phyloP scores from a whole-genome alignment of 2,888 invertebrate species.

The Drosophila niveifrons region DNA sequence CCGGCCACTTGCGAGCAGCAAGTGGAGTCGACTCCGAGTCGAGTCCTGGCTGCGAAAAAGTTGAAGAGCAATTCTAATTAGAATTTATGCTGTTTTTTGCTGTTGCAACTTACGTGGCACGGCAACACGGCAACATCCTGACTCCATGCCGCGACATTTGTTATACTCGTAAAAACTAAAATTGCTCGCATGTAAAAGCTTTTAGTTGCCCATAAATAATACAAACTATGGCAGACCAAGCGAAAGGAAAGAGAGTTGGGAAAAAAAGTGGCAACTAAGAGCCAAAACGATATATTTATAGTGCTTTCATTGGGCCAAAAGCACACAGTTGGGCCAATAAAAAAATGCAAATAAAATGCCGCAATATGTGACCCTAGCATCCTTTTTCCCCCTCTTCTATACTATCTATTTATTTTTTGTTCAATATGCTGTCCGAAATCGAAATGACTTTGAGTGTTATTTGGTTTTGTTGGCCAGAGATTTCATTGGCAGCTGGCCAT shows the following conservation, averaged over 20 bases:
- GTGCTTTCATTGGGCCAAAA: slow-evolving; percentile 20
- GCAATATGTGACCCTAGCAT: slow-evolving; percentile 49
- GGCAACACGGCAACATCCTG: neutral
- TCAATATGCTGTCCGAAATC: slow-evolving; percentile 54
- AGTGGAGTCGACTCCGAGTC: slow-evolving; percentile 8
- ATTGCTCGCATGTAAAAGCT: slow-evolving; percentile 72
- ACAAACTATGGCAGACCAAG: slow-evolving; percentile 64
- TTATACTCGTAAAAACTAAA: slow-evolving; percentile 70
- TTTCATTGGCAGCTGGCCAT: slow-evolving; percentile 74
- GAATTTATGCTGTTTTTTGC: slow-evolving; percentile 68
- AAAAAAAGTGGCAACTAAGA: slow-evolving; percentile 46
- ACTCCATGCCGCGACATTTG: slow-evolving; percentile 39
- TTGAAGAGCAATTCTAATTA: slow-evolving; percentile 69
- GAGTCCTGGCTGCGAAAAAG: slow-evolving; percentile 44
- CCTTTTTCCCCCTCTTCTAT: neutral
- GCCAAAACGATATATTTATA: slow-evolving; percentile 71
- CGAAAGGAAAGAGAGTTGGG: slow-evolving; percentile 2
- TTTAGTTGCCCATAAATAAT: slow-evolving; percentile 77
- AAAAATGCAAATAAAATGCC: slow-evolving; percentile 57
- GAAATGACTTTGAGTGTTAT: slow-evolving; percentile 77
- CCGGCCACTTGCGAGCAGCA: slow-evolving; percentile 45
- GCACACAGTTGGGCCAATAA: slow-evolving; percentile 38
- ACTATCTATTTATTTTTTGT: slow-evolving; percentile 3
- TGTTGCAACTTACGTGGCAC: neutral
- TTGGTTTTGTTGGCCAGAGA: slow-evolving; percentile 69